phyloP scores from a whole-genome alignment of 1,140 invertebrate genomes.

The Drosophila tristis region DNA sequence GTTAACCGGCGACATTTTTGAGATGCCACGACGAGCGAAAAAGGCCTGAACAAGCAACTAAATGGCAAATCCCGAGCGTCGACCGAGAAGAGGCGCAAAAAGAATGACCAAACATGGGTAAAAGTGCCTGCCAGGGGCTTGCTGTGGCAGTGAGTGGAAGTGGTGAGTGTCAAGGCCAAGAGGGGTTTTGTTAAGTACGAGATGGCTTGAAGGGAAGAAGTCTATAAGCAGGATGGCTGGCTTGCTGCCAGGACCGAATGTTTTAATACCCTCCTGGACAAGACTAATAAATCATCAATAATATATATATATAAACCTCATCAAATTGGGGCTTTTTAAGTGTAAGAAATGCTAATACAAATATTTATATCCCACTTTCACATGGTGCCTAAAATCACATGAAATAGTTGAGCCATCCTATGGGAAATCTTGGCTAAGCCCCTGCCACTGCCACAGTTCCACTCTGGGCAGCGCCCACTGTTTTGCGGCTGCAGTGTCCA shows the following conservation, averaged over 20 bases:
- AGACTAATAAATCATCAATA: no score
- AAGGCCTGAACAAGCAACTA: slow-evolving; percentile 59
- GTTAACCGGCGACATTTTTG: slow-evolving; percentile 81
- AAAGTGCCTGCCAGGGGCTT: slow-evolving; percentile 48
- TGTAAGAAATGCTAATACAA: no score
- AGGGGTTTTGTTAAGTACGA: not conserved
- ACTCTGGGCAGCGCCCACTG: slow-evolving; percentile 59
- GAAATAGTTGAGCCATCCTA: slow-evolving; percentile 14
- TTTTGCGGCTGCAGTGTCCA: slow-evolving; percentile 36
- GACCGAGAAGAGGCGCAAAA: slow-evolving; percentile 49
- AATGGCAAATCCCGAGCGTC: slow-evolving; percentile 45
- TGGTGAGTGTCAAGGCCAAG: not conserved
- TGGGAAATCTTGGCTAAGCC: slow-evolving; percentile 2
- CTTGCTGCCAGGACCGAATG: no score
- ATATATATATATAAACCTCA: no score
- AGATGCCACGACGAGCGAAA: slow-evolving; percentile 66
- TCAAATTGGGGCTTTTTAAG: no score
- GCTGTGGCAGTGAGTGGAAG: slow-evolving; percentile 4
- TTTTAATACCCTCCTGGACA: no score
- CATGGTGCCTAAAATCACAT: no score
- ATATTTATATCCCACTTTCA: no score
- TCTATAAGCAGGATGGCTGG: no score
- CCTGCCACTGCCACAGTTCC: slow-evolving; percentile 9
- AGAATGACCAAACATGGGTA: slow-evolving; percentile 64
- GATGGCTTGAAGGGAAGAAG: not conserved